Conservation (phyloP, 1,140 invertebrate species). For the Lepidurus couesii region DNA sequence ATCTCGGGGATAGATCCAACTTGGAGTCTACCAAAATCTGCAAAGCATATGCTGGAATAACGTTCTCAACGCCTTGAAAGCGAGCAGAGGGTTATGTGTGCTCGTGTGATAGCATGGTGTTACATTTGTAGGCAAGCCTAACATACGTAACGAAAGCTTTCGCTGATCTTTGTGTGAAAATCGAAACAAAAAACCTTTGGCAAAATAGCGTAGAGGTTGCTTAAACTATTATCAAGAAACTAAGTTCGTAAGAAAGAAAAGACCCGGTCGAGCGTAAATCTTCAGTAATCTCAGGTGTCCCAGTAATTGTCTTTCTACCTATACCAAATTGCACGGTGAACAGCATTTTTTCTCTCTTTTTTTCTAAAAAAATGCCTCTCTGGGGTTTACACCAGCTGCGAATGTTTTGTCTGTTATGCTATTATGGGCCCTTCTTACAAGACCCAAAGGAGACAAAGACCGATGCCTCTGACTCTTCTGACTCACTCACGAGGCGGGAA, state of each 20-base stretch:
- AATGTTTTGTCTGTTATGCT: conserved; percentile 19
- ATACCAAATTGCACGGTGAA: neutral
- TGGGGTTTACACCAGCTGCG: conserved; percentile 16
- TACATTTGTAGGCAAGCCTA: neutral
- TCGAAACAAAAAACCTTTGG: too few relatives aligned
- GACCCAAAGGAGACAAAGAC: conserved; percentile 17
- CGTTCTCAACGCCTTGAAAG: neutral
- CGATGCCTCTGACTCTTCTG: conserved; percentile 17
- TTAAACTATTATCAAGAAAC: too few relatives aligned
- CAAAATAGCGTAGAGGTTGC: too few relatives aligned
- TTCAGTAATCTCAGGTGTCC: too few relatives aligned
- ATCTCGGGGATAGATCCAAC: neutral
- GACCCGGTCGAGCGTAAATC: too few relatives aligned
- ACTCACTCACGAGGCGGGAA: neutral
- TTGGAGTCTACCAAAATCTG: neutral
- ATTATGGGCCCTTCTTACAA: conserved; percentile 16
- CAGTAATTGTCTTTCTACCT: too few relatives aligned
- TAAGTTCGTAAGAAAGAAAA: too few relatives aligned
- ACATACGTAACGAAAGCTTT: neutral
- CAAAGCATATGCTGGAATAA: conserved; percentile 3
- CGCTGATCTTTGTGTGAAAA: too few relatives aligned
- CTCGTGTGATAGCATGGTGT: neutral
- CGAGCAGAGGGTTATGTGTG: neutral
- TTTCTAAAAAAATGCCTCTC: neutral
- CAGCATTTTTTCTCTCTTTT: neutral